Base-by-base conservation (phyloP, 2,888 invertebrate genomes). In the Sycophila texana region DNA sequence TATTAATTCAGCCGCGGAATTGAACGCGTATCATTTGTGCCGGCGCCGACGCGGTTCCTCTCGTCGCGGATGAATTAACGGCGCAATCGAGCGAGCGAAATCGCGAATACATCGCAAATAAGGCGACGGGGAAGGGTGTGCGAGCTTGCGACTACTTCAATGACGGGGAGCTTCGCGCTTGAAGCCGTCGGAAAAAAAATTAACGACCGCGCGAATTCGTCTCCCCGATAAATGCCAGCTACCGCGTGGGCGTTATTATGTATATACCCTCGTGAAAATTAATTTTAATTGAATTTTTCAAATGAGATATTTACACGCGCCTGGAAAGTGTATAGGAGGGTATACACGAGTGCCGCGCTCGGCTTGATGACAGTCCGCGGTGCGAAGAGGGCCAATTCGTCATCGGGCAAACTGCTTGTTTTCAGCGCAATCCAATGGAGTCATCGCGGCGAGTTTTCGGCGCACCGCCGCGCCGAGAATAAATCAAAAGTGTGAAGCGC, bases 401-500 rank as follows among this genome's bases (percentile, higher is more conserved):
- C 81, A 81, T 77, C 63, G 65, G 76, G 22, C 74, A 71, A 39
- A 58, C 58, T 61, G 67, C 63, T 77, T 79, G 79, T 81, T 81
- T 78, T 79, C 81, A 77, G 60, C 74, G 74, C 72, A 79, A 80
- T 80, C 80, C 83, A 81, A 84, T 84, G 84, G 83, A 83, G 83
- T 83, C 82, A 82, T 80, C 74, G 83, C 83, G 83, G 83, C 82
- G 82, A 82, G 80, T 84, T 84, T 81, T 84, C 83, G 83, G 82
- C 81, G 81, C 80, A 81, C 75, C 76, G 77, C 84, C 80, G 71
- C 82, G 66, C 53, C 47, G 49, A 47, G 83, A 86, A 89, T 89
- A 89, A 90, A 89, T 90, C 89, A 90, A 89, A 89, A 89, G 89
- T 89, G 87, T 86, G 87, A 88, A 88, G 87, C 86, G 86, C 85